Percentiles rank a stretch among this genome's conserved stretches.
phyloP scores from a whole-genome alignment of 2,113 vertebrate species.

The Bettongia penicillata region DNA sequence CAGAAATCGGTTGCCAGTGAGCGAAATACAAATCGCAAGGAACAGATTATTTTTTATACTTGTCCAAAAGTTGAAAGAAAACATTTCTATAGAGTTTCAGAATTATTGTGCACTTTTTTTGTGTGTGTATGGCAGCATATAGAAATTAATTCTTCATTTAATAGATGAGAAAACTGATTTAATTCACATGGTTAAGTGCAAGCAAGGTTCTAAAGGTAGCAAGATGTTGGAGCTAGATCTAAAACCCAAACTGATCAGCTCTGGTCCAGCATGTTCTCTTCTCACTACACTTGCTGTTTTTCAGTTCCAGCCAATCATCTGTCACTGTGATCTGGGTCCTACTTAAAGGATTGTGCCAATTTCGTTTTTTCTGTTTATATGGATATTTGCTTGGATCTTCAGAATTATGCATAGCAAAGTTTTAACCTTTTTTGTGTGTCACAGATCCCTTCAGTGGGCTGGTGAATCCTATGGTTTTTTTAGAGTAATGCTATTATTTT shows the following conservation, averaged over 20 bases:
- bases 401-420: too few relatives aligned
- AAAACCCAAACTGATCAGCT: background rate
- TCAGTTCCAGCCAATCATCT: background rate
- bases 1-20: background rate
- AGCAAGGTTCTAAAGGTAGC: background rate
- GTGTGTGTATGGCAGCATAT: background rate
- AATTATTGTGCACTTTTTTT: background rate
- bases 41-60: background rate
- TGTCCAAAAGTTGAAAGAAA: background rate
- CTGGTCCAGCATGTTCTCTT: background rate
- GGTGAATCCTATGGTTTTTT: background rate
- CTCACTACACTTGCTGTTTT: background rate
- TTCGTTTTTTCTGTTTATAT: background rate
- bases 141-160: background rate
- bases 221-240: background rate
- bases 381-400: background rate
- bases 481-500: background rate
- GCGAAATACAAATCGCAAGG: background rate
- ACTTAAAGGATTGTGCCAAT: background rate
- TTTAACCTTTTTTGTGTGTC: background rate
- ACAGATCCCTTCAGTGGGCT: background rate
- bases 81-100: background rate
- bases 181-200: background rate
- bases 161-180: background rate
- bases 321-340: background rate